Evolutionary conservation across 1,140 invertebrate genomes (phyloP).

Genomic region (Drosophila azteca): DNA sequence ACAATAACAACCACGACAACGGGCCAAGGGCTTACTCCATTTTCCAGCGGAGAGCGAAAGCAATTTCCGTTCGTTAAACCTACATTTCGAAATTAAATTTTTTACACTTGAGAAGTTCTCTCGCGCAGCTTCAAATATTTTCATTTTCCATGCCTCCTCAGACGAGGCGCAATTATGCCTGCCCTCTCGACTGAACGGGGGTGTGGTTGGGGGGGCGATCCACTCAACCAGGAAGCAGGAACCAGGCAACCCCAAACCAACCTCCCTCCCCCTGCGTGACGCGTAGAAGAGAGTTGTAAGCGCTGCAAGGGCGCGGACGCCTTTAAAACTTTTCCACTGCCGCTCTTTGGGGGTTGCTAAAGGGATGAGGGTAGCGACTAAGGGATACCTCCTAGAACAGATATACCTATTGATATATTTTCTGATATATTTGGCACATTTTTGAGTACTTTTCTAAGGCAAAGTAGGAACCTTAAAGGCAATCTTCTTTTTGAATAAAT

Average conservation of each 20-base stretch:
- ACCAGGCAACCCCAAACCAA: conserved; percentile 32
- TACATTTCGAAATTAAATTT: conserved; percentile 82
- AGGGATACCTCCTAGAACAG: conserved; percentile 19
- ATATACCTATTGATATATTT: neutral
- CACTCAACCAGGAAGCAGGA: conserved; percentile 23
- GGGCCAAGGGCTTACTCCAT: conserved; percentile 54
- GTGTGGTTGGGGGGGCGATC: neutral
- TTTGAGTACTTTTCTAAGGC: too few species aligned
- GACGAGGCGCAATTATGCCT: conserved; percentile 64
- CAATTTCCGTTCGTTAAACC: conserved; percentile 82
- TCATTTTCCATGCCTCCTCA: conserved; percentile 59
- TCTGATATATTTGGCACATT: neutral
- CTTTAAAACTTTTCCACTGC: conserved; percentile 32
- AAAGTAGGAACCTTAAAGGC: too few species aligned
- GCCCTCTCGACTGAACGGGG: conserved; percentile 15
- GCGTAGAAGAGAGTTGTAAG: conserved; percentile 59
- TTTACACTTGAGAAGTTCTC: conserved; percentile 78
- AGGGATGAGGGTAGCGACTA: conserved; percentile 14
- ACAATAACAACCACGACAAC: conserved; percentile 39
- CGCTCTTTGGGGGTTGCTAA: neutral
- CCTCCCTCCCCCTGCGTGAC: conserved; percentile 2
- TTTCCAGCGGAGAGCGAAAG: conserved; percentile 69
- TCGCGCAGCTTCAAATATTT: conserved; percentile 72
- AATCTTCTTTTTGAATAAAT: too few species aligned
- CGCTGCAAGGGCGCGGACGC: conserved; percentile 37